Evolutionary conservation across 2,888 invertebrate genomes (phyloP), one percentile per base, ranked within the genome.

Genomic region (Agriopis aurantiaria): DNA sequence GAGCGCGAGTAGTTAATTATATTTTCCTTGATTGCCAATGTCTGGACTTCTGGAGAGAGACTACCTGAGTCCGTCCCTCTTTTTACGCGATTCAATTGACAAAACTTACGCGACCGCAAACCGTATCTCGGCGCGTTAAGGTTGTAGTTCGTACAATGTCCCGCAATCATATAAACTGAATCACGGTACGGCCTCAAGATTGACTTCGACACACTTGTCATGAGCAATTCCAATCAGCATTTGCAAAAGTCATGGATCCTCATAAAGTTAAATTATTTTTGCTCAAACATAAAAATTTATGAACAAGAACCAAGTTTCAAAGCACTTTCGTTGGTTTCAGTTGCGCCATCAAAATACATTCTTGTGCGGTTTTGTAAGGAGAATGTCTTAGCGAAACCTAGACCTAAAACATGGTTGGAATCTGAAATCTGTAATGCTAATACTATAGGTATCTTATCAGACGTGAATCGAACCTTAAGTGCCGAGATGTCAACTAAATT

Each of bases 381-480:
- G 59, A 66, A 59, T 53, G 66, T 48, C 46, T 60, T 5, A 52
- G 67, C 59, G 3, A 45, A 66, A 43, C 57, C 68, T 57, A 68
- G 68, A 68, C 68, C 62, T 68, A 62, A 56, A 62, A 68, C 68
- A 33, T 57, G 68, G n/a, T 17, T 52, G 40, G 68, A 68, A 62
- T 66, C 40, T 53, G 33, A 53, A 66, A 11, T 58, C 65, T 52
- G 12, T n/a, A 57, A 57, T 14, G 41, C 12, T 59, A 11, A 33
- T 33, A 33, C 33, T n/a, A 8, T 7, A 14, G 11, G 10, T 43
- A 46, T 11, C 58, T 17, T 58, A 60, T 46, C 10, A 40, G n/a
- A 60, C 49, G n/a, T 48, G 33, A 40, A 60, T 60, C n/a, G 40
- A 45, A 33, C 3, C 12, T 8, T 56, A 56, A 61, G 43, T 61